A percentile compares a stretch with the other conserved stretches of the same genome.
Evolutionary conservation across 2,113 vertebrate species (phyloP).

Genomic region (Apodemus speciosus): DNA sequence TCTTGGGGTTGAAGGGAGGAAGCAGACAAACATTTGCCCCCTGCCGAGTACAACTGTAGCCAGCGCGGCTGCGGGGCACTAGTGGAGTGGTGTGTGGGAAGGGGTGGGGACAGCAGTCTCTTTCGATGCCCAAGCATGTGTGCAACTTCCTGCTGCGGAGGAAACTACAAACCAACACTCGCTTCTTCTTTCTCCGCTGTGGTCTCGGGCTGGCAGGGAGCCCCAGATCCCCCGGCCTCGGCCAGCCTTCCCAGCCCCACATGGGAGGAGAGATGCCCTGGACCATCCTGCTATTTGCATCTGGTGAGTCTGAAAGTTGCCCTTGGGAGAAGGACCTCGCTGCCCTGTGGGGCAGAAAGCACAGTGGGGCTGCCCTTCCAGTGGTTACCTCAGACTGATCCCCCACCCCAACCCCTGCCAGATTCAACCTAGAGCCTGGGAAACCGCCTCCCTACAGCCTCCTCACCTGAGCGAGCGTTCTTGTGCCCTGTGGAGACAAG

Average conservation of each 20-base stretch:
- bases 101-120: slow-evolving; percentile 57
- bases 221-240: slow-evolving; percentile 27
- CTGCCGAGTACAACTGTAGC: not conserved
- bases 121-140: not conserved
- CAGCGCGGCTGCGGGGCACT: not conserved
- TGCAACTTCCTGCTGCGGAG: slow-evolving; percentile 78
- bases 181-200: slow-evolving; percentile 71
- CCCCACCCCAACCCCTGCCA: no score
- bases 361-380: not conserved
- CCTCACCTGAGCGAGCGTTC: not conserved
- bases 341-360: not conserved
- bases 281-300: slow-evolving; percentile 67
- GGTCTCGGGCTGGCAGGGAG: slow-evolving; percentile 43
- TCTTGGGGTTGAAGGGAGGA: not conserved
- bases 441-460: not conserved
- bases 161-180: slow-evolving; percentile 43
- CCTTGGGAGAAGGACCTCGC: accelerated
- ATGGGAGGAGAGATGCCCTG: slow-evolving; percentile 66
- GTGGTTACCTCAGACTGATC: not conserved
- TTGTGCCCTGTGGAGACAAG: not conserved
- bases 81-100: slow-evolving; percentile 30
- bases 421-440: not conserved
- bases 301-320: slow-evolving; percentile 60
- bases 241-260: slow-evolving; percentile 2
- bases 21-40: not conserved